Base-by-base conservation (phyloP, 2,888 invertebrate species). In the Pristionchus arcanus region DNA sequence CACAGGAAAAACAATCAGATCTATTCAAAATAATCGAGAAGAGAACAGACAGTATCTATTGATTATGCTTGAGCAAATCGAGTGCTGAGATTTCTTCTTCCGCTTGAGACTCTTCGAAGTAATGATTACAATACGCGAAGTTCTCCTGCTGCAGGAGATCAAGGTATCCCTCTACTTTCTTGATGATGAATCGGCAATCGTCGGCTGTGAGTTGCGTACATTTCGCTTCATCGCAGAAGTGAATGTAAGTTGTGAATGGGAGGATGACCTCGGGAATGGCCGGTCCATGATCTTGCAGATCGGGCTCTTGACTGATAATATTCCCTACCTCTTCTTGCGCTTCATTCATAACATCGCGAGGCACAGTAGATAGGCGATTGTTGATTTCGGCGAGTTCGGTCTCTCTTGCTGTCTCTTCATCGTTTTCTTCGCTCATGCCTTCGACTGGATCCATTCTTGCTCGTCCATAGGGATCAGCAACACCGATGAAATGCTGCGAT, bases 41-140 rank as follows among this genome's bases (percentile, higher is more conserved):
- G 42, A 5, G 42, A 42, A 42, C n/a, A n/a, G n/a, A n/a, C n/a
- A n/a, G n/a, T n/a, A n/a, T n/a, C n/a, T n/a, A n/a, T n/a, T n/a
- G n/a, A n/a, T n/a, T n/a, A n/a, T n/a, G n/a, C 81, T 81, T 81
- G 42, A 81, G 81, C 28, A 71, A 31, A 13, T n/a, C 71, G 71
- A 71, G 28, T 13, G 71, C 71, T 11, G 71, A 71, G 28, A 31
- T 31, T 5, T 5, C 31, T 31, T 71, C 71, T 28, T 31, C 71
- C 28, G 16, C 71, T 15, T 31, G 31, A 7, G 11, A 28, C 16
- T 71, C 31, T 31, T 71, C 71, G 71, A 71, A 71, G 31, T 31
- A 31, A 11, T 13, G 11, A 31, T 31, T n/a, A 31, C 71, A 71
- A 2, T 31, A 5, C 19, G 28, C 28, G 31, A 31, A 71, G 11